Percentiles rank a stretch among this genome's conserved stretches.
These are phyloP conservation scores for Irena cyanogastra DNA, from an alignment of 2,113 vertebrate genomes.

Conservation along the genomic window DNA sequence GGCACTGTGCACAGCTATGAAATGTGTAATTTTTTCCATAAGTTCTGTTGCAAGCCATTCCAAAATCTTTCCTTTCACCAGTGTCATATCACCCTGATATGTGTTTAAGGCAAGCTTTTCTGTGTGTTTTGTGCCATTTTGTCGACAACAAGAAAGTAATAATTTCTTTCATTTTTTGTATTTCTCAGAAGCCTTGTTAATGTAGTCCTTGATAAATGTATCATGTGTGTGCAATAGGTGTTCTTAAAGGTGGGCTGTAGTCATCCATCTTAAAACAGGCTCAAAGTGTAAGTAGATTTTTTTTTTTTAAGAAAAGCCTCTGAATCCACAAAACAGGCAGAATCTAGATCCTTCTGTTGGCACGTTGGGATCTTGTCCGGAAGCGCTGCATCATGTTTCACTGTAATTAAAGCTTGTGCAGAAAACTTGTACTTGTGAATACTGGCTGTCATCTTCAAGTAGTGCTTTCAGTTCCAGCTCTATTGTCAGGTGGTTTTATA, in stretches of 20 bases:
- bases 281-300: background rate
- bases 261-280: background rate
- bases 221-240: accelerated
- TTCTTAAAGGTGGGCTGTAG: background rate
- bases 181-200: background rate
- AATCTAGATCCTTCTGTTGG: background rate
- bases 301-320: background rate
- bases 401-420: background rate
- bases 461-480: background rate
- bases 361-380: background rate
- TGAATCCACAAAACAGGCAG: background rate
- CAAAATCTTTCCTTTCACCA: background rate
- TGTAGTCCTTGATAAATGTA: background rate
- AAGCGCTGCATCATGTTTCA: background rate
- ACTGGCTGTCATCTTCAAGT: background rate
- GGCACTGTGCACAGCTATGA: background rate
- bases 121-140: conserved; percentile 5
- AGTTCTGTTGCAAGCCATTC: background rate
- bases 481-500: background rate
- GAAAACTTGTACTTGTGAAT: background rate
- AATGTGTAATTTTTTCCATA: background rate
- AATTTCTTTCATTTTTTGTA: background rate
- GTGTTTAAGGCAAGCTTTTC: background rate
- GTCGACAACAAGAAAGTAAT: background rate
- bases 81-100: background rate